Base-by-base conservation (phyloP, 2,113 vertebrate genomes). In the Carettochelys insculpta region DNA sequence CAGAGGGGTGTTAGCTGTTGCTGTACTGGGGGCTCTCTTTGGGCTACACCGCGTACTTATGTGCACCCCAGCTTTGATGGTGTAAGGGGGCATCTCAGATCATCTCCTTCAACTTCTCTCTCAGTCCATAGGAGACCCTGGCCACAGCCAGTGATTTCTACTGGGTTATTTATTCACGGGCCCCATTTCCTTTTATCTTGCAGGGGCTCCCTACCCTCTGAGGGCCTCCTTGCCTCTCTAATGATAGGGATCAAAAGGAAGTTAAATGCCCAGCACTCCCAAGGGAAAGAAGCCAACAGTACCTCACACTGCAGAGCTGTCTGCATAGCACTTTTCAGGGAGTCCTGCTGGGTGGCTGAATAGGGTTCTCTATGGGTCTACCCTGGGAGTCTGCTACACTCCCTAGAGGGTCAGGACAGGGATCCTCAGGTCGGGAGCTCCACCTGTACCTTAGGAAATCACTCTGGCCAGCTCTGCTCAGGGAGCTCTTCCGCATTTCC, bases 11-110 rank as follows among this genome's bases (percentile, higher is more conserved):
- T 24, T 43, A 71, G 76, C 82, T 20, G 31, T 45, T 89, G 53
- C 61, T 4, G 47, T n/a, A 65, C 19, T 68, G 8, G 61, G n/a
- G n/a, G 61, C 61, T 68, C 20, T 68, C 6, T 38, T 38, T 68
- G 61, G 61, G n/a, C 61, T 5, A 11, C n/a, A 22, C n/a, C n/a
- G n/a, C n/a, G n/a, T n/a, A n/a, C n/a, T n/a, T n/a, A n/a, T 0
- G 0, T 0, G 0, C 6, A 47, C 0, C 0, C n/a, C 1, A 2
- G 58, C 45, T 77, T 11, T 47, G 76, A 1, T 16, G 51, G 22
- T 51, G 45, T 45, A 16, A 0, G 0, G 25, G 8, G 6, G 19
- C 3, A 12, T n/a, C 8, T n/a, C 20, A n/a, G 17, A 68, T 16
- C 20, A n/a, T 11, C 17, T 20, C 61, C 61, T n/a, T 68, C 5